Base-by-base conservation (phyloP, 2,888 invertebrate genomes). In the Drosophila sordidula region DNA sequence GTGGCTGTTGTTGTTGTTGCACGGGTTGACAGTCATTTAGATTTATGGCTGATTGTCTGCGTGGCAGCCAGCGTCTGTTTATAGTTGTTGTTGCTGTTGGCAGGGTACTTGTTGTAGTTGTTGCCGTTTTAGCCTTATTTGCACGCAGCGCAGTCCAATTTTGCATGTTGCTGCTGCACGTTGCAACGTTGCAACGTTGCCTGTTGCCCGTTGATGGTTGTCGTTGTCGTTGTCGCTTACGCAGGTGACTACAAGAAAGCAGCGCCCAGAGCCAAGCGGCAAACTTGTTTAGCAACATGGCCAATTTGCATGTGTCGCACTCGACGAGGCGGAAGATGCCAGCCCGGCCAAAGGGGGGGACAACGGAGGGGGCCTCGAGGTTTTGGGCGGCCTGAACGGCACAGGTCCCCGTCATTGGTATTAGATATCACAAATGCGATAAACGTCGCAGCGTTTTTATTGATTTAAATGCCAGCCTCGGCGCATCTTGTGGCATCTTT, bases 281-380 rank as follows among this genome's bases (percentile, higher is more conserved):
- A 84, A 87, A 84, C 89, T 89, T 87, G 85, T 88, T 87, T 87
- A 66, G 87, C 84, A 83, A 83, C 83, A 89, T 83, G 83, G 85
- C 83, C 83, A 89, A 89, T 89, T 85, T 89, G 87, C 89, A 88
- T 83, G 83, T 83, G 83, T 83, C 83, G 83, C 83, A 89, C 87
- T 88, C 83, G 68, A 66, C 70, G 71, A 71, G 69, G 61, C 63
- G 67, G 64, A 63, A 62, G 59, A 63, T 41, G 66, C 18, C 32
- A 49, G 44, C 38, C 22, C 6, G 41, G 50, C 36, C 16, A 16
- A 38, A 8, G 42, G 25, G 39, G 16, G 0, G 8, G 4, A 34
- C 11, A 0, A 39, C 0, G 22, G 4, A 11, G 1, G 6, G 32
- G 26, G n/a, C 26, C 11, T 22, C 22, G 16, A 36, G 39, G 39